Conservation (phyloP, 1,140 invertebrate species). For the Diorhabda carinulata region DNA sequence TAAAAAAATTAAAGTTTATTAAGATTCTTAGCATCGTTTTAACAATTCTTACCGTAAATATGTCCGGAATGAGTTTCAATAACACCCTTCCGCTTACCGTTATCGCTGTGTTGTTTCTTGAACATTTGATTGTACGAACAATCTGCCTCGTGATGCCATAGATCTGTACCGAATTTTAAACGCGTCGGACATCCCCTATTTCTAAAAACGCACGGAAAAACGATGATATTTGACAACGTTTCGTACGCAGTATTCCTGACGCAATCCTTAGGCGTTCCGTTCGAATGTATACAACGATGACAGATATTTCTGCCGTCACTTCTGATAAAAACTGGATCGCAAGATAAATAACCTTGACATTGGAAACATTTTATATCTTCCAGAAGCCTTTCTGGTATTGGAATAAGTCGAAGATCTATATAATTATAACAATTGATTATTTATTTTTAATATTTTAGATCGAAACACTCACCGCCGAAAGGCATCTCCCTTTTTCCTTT, state of each 20-base stretch:
- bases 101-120: constrained; percentile 12
- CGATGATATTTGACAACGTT: constrained; percentile 28
- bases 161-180: constrained; percentile 33
- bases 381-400: constrained; percentile 34
- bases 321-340: constrained; percentile 35
- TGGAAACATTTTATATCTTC: constrained; percentile 35
- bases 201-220: constrained; percentile 40
- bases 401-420: constrained; percentile 36
- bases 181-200: constrained; percentile 29
- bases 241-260: constrained; percentile 37
- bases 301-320: constrained; percentile 38
- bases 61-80: constrained; percentile 41
- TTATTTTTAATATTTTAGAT: too few species aligned
- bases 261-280: constrained; percentile 28
- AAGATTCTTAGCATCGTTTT: too few species aligned
- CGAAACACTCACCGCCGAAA: constrained; percentile 17
- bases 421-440: constrained; percentile 10
- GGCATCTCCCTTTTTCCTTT: constrained; percentile 35
- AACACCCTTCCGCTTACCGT: constrained; percentile 33
- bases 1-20: too few species aligned
- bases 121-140: constrained; percentile 35
- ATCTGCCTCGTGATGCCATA: constrained; percentile 37
- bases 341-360: constrained; percentile 39
- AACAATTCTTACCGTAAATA: constrained; percentile 27
- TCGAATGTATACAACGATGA: constrained; percentile 36